A percentile compares a stretch with the other conserved stretches of the same genome.
phyloP scores from a whole-genome alignment of 2,888 invertebrate genomes.

The Tachina grossa region DNA sequence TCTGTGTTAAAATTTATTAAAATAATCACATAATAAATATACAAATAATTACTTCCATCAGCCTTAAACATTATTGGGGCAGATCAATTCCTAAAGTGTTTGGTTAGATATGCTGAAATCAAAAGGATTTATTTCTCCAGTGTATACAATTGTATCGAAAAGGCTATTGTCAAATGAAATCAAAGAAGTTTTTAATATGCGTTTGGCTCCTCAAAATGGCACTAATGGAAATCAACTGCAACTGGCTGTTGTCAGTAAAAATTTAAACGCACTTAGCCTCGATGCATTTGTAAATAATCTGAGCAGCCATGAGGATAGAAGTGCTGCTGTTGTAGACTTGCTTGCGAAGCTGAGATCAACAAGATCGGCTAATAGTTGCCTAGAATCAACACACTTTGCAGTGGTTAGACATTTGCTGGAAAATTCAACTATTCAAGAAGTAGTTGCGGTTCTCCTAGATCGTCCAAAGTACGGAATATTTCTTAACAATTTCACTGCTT shows the following conservation, averaged over 20 bases:
- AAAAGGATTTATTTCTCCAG: slow-evolving; percentile 29
- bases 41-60: too few relatives aligned
- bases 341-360: slow-evolving; percentile 53
- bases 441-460: slow-evolving; percentile 90
- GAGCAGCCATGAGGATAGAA: slow-evolving; percentile 53
- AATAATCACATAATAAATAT: too few relatives aligned
- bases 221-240: slow-evolving; percentile 39
- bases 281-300: slow-evolving; percentile 65
- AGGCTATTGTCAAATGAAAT: slow-evolving; percentile 58
- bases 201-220: slow-evolving; percentile 14
- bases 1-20: too few relatives aligned
- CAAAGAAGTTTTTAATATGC: slow-evolving; percentile 53
- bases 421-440: slow-evolving; percentile 83
- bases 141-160: slow-evolving; percentile 50
- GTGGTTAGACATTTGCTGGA: slow-evolving; percentile 75
- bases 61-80: too few relatives aligned
- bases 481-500: slow-evolving; percentile 91
- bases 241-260: slow-evolving; percentile 55
- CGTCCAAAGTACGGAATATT: slow-evolving; percentile 95
- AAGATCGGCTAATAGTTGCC: slow-evolving; percentile 46
- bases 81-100: too few relatives aligned
- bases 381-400: slow-evolving; percentile 68
- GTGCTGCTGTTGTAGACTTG: slow-evolving; percentile 39
- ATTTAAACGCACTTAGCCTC: slow-evolving; percentile 66
- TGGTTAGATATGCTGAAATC: slow-evolving; percentile 45